Conservation (phyloP, 2,888 invertebrate species). For the Hedya salicella region DNA sequence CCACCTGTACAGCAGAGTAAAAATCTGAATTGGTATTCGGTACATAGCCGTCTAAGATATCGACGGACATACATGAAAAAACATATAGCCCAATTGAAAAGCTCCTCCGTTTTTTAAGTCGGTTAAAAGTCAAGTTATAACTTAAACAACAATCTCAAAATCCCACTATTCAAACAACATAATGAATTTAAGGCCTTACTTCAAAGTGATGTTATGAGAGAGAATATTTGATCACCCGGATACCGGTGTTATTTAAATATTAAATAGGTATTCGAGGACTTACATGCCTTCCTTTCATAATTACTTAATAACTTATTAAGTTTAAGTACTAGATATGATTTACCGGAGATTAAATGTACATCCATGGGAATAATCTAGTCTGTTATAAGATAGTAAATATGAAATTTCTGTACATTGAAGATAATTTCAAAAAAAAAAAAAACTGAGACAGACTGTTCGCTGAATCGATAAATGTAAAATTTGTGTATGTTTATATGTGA, state of each 20-base stretch:
- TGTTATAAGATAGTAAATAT: background rate
- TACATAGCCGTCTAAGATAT: too few species aligned
- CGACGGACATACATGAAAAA: too few species aligned
- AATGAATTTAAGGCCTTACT: constrained; percentile 7
- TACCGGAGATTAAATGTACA: background rate
- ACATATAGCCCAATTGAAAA: too few species aligned
- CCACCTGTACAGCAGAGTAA: too few species aligned
- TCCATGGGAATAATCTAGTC: background rate
- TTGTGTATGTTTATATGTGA: too few species aligned
- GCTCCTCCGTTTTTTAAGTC: background rate
- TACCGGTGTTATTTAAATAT: constrained; percentile 21
- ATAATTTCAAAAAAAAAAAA: too few species aligned
- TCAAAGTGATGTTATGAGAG: constrained; percentile 17
- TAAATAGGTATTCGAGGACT: constrained; percentile 15
- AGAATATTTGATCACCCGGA: constrained; percentile 24
- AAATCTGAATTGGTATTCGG: too few species aligned
- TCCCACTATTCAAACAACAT: background rate
- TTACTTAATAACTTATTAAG: constrained; percentile 24
- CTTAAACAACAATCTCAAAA: background rate
- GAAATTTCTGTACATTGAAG: too few species aligned
- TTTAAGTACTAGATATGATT: constrained; percentile 14
- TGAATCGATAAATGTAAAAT: too few species aligned
- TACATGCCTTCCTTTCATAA: background rate
- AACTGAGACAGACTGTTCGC: too few species aligned
- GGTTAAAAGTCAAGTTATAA: too few species aligned